Conservation (phyloP, 2,888 invertebrate species). For the Heliconius erato region DNA sequence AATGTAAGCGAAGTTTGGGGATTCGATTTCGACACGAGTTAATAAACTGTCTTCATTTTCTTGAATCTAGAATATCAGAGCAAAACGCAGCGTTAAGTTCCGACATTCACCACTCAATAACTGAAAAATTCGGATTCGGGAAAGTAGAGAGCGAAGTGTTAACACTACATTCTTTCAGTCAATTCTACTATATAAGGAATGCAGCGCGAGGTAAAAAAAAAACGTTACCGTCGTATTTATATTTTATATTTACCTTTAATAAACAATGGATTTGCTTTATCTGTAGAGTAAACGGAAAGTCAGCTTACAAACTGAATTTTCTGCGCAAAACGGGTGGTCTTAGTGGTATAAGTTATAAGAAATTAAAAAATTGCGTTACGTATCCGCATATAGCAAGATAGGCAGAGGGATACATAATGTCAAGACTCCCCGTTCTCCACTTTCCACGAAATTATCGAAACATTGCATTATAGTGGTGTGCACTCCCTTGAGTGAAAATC, state of each 20-base stretch:
- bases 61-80: neutral
- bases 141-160: neutral
- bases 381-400: too few relatives aligned
- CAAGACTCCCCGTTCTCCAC: too few relatives aligned
- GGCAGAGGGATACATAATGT: too few relatives aligned
- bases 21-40: too few relatives aligned
- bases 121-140: neutral
- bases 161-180: neutral
- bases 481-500: too few relatives aligned
- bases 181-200: neutral
- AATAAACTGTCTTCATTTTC: too few relatives aligned
- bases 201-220: neutral
- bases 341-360: neutral
- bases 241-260: neutral
- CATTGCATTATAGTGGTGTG: too few relatives aligned
- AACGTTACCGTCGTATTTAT: neutral
- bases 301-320: constrained; percentile 6
- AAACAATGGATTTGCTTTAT: constrained; percentile 14
- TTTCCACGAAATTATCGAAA: too few relatives aligned
- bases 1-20: too few relatives aligned
- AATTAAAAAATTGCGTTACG: neutral
- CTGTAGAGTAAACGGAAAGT: neutral
- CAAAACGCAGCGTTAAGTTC: neutral
- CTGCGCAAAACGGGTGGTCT: neutral
- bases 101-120: too few relatives aligned